Evolutionary conservation across 2,888 invertebrate genomes (phyloP).

Genomic region (Antitype chi): DNA sequence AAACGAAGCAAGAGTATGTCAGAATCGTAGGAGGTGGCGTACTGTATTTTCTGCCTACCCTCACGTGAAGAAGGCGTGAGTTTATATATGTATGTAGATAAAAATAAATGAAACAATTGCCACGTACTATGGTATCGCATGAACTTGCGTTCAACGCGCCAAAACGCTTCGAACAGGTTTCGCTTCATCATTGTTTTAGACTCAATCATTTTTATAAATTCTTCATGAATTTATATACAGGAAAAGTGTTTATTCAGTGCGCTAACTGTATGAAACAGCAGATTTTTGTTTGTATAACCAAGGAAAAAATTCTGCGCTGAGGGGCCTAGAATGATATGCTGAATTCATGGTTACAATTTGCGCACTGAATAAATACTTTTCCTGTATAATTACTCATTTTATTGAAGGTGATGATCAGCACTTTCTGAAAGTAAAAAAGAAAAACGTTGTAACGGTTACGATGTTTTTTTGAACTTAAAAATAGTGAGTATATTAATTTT

Average conservation of each 20-base stretch:
- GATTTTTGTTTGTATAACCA: too few species aligned
- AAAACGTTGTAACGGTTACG: neutral
- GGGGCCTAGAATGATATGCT: too few species aligned
- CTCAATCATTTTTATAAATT: neutral
- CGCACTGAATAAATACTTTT: too few species aligned
- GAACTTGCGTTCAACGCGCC: neutral
- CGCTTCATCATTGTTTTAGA: neutral
- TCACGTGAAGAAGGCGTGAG: too few species aligned
- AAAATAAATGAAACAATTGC: neutral
- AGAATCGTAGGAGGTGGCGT: neutral
- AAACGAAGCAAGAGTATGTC: neutral
- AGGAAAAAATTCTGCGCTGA: too few species aligned
- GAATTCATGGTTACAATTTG: too few species aligned
- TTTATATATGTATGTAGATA: too few species aligned
- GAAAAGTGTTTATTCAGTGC: too few species aligned
- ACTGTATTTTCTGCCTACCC: too few species aligned
- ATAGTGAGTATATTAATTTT: neutral
- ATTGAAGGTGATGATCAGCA: neutral
- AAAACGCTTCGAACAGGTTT: neutral
- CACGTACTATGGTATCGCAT: neutral
- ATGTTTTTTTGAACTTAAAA: neutral
- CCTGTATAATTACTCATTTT: neutral
- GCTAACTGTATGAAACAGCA: too few species aligned
- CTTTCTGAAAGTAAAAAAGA: neutral
- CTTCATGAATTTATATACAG: neutral